Percentiles rank a stretch among this genome's conserved stretches.
Evolutionary conservation across 2,797 vertebrate species (phyloP).

Genomic region (Alectoris magna): DNA sequence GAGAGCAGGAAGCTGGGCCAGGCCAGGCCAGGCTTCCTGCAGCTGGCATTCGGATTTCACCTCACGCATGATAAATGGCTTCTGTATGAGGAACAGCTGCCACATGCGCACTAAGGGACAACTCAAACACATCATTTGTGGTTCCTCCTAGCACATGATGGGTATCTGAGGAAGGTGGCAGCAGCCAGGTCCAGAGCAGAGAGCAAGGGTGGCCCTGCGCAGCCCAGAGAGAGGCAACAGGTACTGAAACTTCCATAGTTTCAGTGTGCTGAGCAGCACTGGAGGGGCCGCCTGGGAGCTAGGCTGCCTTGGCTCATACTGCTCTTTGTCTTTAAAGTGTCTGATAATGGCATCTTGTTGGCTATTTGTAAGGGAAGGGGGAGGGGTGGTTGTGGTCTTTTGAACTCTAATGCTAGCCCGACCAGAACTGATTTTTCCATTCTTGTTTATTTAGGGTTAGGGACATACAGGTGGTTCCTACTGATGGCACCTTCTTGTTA

Average conservation of each 20-base stretch:
- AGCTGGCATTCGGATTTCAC: background rate
- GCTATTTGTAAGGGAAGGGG: background rate
- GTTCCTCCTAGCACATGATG: accelerated
- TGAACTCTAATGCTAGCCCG: background rate
- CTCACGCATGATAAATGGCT: background rate
- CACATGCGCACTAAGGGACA: accelerated
- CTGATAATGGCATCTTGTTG: background rate
- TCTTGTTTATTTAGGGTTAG: background rate
- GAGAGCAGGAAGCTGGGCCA: background rate
- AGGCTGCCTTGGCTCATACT: background rate
- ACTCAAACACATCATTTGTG: accelerated
- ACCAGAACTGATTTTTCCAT: background rate
- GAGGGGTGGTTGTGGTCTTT: background rate
- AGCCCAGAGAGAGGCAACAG: background rate
- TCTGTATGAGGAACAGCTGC: background rate
- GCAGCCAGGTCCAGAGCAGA: background rate
- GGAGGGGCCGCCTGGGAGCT: background rate
- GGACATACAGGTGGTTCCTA: background rate
- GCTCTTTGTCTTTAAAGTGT: background rate
- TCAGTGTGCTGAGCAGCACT: background rate
- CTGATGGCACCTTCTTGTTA: background rate
- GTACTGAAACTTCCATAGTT: background rate
- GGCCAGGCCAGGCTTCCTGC: background rate
- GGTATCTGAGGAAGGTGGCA: accelerated
- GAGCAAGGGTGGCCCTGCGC: background rate